Conservation (phyloP, 2,797 vertebrate genomes). For the Myotis planiceps region DNA sequence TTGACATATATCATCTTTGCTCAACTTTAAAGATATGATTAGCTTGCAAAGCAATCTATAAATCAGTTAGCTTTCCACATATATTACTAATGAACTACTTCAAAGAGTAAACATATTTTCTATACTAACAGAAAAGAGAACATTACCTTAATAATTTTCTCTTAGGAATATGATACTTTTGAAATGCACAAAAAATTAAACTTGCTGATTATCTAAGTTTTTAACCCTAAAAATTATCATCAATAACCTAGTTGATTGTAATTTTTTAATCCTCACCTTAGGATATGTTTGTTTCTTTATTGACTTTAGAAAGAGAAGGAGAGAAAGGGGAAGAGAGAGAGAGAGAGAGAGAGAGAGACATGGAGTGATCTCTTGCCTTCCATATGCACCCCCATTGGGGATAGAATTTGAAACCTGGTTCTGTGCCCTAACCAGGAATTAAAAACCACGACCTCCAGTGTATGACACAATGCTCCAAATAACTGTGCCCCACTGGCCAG, state of each 20-base stretch:
- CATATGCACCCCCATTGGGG: too few relatives aligned
- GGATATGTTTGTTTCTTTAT: too few relatives aligned
- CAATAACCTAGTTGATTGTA: slow-evolving; percentile 23
- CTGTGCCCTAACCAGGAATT: too few relatives aligned
- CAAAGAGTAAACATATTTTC: slow-evolving; percentile 67
- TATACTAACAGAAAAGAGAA: slow-evolving; percentile 48
- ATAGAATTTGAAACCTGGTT: too few relatives aligned
- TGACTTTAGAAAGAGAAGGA: too few relatives aligned
- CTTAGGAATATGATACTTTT: background rate
- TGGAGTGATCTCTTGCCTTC: too few relatives aligned
- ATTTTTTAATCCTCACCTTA: too few relatives aligned
- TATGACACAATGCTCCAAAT: too few relatives aligned
- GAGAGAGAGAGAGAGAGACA: too few relatives aligned
- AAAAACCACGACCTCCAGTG: too few relatives aligned
- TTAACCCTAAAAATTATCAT: slow-evolving; percentile 38
- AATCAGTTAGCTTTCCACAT: slow-evolving; percentile 42
- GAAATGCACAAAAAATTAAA: slow-evolving; percentile 32
- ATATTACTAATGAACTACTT: slow-evolving; percentile 52
- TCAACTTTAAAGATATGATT: slow-evolving; percentile 61
- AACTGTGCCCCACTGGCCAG: too few relatives aligned
- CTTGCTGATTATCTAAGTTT: slow-evolving; percentile 29
- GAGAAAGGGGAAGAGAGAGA: too few relatives aligned
- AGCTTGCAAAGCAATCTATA: slow-evolving; percentile 48
- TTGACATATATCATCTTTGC: slow-evolving; percentile 44
- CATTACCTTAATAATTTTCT: slow-evolving; percentile 42